Evolutionary conservation across 2,113 vertebrate species (phyloP).

Genomic region (Entelurus aequoreus): DNA sequence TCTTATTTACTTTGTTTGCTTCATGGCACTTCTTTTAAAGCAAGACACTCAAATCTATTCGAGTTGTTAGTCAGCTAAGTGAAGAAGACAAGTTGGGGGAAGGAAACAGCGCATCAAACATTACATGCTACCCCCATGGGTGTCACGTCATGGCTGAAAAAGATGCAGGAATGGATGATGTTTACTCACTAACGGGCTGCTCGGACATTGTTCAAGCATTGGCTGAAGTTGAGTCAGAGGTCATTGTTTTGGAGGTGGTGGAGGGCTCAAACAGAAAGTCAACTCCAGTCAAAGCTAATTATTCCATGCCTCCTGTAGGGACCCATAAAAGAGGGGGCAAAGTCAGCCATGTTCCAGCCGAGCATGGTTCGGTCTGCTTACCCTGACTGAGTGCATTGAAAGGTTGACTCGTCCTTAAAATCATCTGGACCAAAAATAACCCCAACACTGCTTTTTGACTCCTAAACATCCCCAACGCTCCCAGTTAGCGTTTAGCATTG

Average conservation of each 20-base stretch:
- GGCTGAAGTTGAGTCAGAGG: slow-evolving; percentile 58
- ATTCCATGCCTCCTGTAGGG: slow-evolving; percentile 54
- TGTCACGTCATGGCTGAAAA: slow-evolving; percentile 54
- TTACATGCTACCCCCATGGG: slow-evolving; percentile 58
- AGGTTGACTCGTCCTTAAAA: slow-evolving; percentile 56
- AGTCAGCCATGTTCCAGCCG: slow-evolving; percentile 65
- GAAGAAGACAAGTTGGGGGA: slow-evolving; percentile 42
- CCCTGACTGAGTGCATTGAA: slow-evolving; percentile 65
- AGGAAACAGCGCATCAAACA: slow-evolving; percentile 60
- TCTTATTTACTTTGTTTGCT: slow-evolving; percentile 64
- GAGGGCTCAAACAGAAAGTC: slow-evolving; percentile 30
- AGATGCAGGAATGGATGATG: slow-evolving; percentile 43
- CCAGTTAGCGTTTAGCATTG: slow-evolving; percentile 20
- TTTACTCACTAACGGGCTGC: slow-evolving; percentile 50
- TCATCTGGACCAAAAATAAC: slow-evolving; percentile 18
- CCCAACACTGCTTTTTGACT: slow-evolving; percentile 8
- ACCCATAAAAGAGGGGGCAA: slow-evolving; percentile 75
- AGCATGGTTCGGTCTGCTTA: slow-evolving; percentile 72
- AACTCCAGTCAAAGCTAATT: slow-evolving; percentile 61
- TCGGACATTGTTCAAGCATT: slow-evolving; percentile 47
- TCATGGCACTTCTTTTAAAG: slow-evolving; percentile 77
- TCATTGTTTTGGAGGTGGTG: background rate
- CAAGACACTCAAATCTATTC: slow-evolving; percentile 31
- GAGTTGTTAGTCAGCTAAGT: slow-evolving; percentile 24
- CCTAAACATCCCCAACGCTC: slow-evolving; percentile 24